Evolutionary conservation across 2,113 vertebrate genomes (phyloP).

Genomic region (Neofelis nebulosa): DNA sequence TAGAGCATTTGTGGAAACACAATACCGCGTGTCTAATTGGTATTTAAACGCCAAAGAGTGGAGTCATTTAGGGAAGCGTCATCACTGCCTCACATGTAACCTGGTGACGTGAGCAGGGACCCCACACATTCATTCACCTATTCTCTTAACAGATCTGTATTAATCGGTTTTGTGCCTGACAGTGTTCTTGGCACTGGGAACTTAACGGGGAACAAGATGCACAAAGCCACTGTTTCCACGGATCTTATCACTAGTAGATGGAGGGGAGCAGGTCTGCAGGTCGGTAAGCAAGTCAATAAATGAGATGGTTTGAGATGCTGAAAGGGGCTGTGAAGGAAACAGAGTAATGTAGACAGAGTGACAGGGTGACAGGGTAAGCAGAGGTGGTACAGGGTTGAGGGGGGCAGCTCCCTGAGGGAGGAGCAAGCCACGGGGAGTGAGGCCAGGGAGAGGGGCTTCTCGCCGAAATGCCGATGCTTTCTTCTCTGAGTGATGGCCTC

Average conservation of each 20-base stretch:
- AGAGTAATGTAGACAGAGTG: neutral
- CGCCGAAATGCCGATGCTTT: neutral
- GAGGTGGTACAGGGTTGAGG: too few relatives aligned
- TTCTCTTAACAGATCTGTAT: neutral
- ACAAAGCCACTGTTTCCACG: neutral
- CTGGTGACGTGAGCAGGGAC: neutral
- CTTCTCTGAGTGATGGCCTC: neutral
- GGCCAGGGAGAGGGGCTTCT: neutral
- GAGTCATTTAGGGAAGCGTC: neutral
- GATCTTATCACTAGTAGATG: neutral
- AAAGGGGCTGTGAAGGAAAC: neutral
- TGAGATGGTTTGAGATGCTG: neutral
- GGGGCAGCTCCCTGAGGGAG: neutral
- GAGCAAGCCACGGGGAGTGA: neutral
- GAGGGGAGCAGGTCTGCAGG: neutral
- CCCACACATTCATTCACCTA: neutral
- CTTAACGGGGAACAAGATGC: neutral
- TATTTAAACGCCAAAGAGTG: neutral
- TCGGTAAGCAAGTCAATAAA: neutral
- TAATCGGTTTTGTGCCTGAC: neutral
- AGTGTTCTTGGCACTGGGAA: neutral
- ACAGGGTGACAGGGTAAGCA: rapidly evolving
- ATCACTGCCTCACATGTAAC: neutral
- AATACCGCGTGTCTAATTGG: neutral
- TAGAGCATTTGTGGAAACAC: neutral